phyloP scores from a whole-genome alignment of 2,888 invertebrate species.

The Brachyopa scutellaris region DNA sequence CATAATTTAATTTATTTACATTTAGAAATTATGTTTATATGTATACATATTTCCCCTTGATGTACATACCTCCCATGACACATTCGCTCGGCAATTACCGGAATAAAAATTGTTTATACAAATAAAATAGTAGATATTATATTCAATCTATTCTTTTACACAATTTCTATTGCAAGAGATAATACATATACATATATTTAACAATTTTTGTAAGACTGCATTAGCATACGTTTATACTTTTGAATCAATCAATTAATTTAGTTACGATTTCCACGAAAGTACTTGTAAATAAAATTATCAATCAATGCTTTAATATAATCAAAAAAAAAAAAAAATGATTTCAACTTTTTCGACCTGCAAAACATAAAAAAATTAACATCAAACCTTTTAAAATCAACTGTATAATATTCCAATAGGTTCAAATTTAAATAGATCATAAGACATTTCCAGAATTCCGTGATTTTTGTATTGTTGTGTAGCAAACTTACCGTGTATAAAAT shows the following conservation, averaged over 20 bases:
- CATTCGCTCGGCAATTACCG: background rate
- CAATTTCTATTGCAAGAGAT: slow-evolving; percentile 1
- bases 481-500: slow-evolving; percentile 43
- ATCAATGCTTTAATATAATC: slow-evolving; percentile 35
- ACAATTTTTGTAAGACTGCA: slow-evolving; percentile 39
- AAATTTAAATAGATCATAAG: slow-evolving; percentile 59
- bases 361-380: background rate
- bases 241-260: background rate
- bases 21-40: background rate
- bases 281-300: slow-evolving; percentile 29
- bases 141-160: background rate
- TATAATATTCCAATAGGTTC: slow-evolving; percentile 17
- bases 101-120: background rate
- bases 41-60: too few relatives aligned
- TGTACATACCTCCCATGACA: background rate
- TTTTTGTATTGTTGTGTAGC: slow-evolving; percentile 54
- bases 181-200: too few relatives aligned
- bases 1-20: background rate
- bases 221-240: slow-evolving; percentile 3
- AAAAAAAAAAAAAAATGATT: slow-evolving; percentile 1
- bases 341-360: slow-evolving; percentile 42
- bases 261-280: background rate
- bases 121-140: background rate
- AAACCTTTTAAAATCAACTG: background rate
- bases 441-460: slow-evolving; percentile 55